Evolutionary conservation across 2,113 vertebrate species (phyloP), one percentile per base, ranked within the genome.

Genomic region (Drymodes brunneopygia): DNA sequence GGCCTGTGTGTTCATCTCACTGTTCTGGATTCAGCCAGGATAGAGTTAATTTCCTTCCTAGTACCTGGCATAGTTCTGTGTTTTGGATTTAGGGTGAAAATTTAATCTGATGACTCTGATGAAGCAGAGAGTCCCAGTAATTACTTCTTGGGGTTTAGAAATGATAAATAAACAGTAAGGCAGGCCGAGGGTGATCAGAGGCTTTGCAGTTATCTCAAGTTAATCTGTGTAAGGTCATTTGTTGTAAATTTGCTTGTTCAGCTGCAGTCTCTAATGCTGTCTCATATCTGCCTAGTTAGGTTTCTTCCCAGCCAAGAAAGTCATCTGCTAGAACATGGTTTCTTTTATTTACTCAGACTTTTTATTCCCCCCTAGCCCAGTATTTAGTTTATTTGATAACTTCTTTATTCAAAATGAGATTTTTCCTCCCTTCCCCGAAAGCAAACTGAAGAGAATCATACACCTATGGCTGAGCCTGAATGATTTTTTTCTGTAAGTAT

Each of bases 151-250:
- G 47, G 81, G 33, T 20, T 53, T 70, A 79, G 53, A 50, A 51
- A 71, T 58, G 3, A 57, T 58, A 69, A 77, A 84, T 29, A 81
- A 81, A 78, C 36, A 61, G 27, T 60, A 72, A 83, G 40, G 8
- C 22, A 74, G 15, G 35, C 74, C 42, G 66, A 50, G 61, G 17
- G 24, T 54, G 47, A 79, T 36, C 79, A 87, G 69, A 87, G 40
- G 58, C 36, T 90, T 92, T 94, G 78, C 54, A 74, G 45, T 92
- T 74, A 57, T 79, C 56, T 81, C n/a, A 73, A 27, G 45, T 60
- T 81, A 84, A 88, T 74, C 66, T 74, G 36, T 31, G 31, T 38
- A 81, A 73, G 40, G 38, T 40, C 22, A 22, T 33, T 64, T 12
- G 4, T 15, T 35, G 14, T 70, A 79, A 70, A 54, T 74, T 66